phyloP scores from a whole-genome alignment of 2,797 vertebrate genomes.

The Eupleurogrammus muticus region DNA sequence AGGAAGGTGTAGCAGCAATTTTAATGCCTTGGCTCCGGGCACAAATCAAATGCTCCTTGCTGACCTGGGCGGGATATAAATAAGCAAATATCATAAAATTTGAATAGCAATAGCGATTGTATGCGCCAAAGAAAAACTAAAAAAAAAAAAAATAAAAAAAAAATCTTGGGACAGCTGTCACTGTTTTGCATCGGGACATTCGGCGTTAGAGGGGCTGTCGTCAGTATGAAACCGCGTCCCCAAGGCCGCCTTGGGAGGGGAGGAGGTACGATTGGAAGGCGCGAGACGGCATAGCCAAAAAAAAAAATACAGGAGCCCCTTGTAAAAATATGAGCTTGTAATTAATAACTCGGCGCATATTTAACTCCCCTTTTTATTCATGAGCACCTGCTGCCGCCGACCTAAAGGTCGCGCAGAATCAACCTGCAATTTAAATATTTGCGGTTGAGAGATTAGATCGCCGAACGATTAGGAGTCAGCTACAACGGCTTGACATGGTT shows the following conservation, averaged over 20 bases:
- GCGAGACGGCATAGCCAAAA: slow-evolving; percentile 50
- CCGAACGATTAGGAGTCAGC: slow-evolving; percentile 35
- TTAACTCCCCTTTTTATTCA: slow-evolving; percentile 80
- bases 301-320: slow-evolving; percentile 56
- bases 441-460: slow-evolving; percentile 29
- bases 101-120: slow-evolving; percentile 20
- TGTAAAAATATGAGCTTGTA: slow-evolving; percentile 74
- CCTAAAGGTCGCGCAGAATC: slow-evolving; percentile 51
- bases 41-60: slow-evolving; percentile 33
- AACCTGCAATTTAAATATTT: slow-evolving; percentile 65
- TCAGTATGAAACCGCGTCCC: neutral
- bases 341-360: slow-evolving; percentile 79
- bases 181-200: slow-evolving; percentile 15
- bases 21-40: slow-evolving; percentile 14
- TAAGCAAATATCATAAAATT: slow-evolving; percentile 28
- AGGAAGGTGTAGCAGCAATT: neutral
- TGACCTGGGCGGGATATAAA: slow-evolving; percentile 17
- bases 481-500: slow-evolving; percentile 42
- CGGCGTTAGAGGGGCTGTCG: slow-evolving; percentile 6
- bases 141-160: no score
- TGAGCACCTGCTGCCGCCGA: slow-evolving; percentile 80
- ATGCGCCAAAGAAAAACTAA: neutral
- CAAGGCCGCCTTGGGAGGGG: slow-evolving; percentile 30
- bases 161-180: slow-evolving; percentile 7
- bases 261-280: slow-evolving; percentile 21